Percentiles rank a stretch among this genome's conserved stretches.
Evolutionary conservation across 2,888 invertebrate species (phyloP).

Genomic region (Tuta absoluta): DNA sequence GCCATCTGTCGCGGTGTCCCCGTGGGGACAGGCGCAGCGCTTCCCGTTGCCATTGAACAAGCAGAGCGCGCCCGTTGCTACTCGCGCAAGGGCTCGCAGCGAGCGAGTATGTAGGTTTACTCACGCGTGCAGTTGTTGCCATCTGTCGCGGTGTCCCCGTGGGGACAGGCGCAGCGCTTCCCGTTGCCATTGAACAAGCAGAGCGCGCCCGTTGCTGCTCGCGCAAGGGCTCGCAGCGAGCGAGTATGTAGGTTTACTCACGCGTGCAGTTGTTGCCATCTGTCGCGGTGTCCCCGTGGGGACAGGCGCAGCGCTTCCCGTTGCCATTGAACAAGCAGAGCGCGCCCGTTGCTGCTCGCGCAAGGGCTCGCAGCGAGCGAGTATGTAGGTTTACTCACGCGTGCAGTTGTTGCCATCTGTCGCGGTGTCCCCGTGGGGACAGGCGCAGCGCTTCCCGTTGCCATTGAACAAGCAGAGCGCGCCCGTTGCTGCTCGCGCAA

Average conservation of each 20-base stretch:
- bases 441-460: constrained; percentile 85
- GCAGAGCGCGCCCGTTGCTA: constrained; percentile 85
- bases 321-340: constrained; percentile 88
- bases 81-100: constrained; percentile 82
- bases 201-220: constrained; percentile 80
- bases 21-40: constrained; percentile 92
- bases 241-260: constrained; percentile 62
- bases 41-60: constrained; percentile 85
- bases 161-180: constrained; percentile 90
- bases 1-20: constrained; percentile 84
- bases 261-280: constrained; percentile 85
- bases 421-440: constrained; percentile 89
- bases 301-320: constrained; percentile 87
- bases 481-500: constrained; percentile 78
- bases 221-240: constrained; percentile 82
- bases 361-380: constrained; percentile 82
- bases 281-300: constrained; percentile 87
- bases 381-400: constrained; percentile 55
- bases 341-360: constrained; percentile 77
- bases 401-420: constrained; percentile 84
- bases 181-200: constrained; percentile 87
- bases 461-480: constrained; percentile 90
- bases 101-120: constrained; percentile 58
- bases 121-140: constrained; percentile 83
- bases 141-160: constrained; percentile 86